phyloP scores from a whole-genome alignment of 2,113 vertebrate genomes.

The Erythrolamprus reginae region DNA sequence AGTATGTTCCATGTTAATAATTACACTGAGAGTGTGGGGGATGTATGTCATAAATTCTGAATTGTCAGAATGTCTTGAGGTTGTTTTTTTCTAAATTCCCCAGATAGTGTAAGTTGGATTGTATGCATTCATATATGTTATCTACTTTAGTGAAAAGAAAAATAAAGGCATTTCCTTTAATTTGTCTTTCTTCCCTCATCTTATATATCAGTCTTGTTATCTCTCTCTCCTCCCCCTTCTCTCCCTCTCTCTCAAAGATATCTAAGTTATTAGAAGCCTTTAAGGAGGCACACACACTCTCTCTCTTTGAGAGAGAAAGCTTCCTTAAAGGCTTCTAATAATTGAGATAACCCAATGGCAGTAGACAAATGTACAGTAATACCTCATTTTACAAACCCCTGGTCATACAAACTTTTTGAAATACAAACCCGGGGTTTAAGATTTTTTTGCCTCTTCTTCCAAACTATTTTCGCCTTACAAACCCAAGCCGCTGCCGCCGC shows the following conservation, averaged over 20 bases:
- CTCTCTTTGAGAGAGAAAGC: not conserved
- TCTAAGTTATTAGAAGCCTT: too few relatives aligned
- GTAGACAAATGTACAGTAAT: not conserved
- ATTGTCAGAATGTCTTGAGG: not conserved
- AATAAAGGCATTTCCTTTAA: not conserved
- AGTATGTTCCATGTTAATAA: slow-evolving; percentile 25
- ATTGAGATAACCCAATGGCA: not conserved
- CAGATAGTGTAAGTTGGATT: slow-evolving; percentile 10
- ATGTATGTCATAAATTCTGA: slow-evolving; percentile 29
- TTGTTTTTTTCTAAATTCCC: not conserved
- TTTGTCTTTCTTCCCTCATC: accelerated
- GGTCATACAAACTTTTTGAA: too few relatives aligned
- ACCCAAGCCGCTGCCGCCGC: too few relatives aligned
- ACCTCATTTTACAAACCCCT: too few relatives aligned
- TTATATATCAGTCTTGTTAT: not conserved
- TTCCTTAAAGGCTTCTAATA: not conserved
- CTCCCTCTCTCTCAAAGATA: too few relatives aligned
- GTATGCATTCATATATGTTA: not conserved
- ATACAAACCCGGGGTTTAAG: too few relatives aligned
- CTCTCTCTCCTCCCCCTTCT: not conserved
- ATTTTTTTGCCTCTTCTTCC: too few relatives aligned
- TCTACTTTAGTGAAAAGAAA: not conserved
- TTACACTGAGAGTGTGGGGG: slow-evolving; percentile 30
- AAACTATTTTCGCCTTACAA: too few relatives aligned
- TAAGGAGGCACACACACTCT: too few relatives aligned